A percentile compares a stretch with the other conserved stretches of the same genome.
phyloP scores from a whole-genome alignment of 2,797 vertebrate genomes.

The Salmo trutta region DNA sequence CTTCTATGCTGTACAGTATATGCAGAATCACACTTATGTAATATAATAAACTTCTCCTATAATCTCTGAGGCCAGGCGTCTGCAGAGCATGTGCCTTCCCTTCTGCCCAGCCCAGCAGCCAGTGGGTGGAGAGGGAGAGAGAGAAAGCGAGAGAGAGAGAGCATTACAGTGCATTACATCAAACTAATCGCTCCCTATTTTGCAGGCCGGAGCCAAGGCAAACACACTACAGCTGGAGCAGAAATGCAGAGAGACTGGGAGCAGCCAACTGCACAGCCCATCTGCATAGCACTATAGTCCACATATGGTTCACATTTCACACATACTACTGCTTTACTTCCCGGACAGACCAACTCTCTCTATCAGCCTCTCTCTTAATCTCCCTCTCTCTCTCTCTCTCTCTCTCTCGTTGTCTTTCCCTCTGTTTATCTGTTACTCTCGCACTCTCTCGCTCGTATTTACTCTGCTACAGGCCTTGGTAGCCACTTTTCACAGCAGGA shows the following conservation, averaged over 20 bases:
- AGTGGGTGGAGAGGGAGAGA: slow-evolving; percentile 20
- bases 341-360: slow-evolving; percentile 47
- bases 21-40: slow-evolving; percentile 8
- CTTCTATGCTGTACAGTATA: background rate
- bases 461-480: slow-evolving; percentile 31
- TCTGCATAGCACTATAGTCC: slow-evolving; percentile 19
- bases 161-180: slow-evolving; percentile 48
- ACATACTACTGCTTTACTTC: slow-evolving; percentile 44
- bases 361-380: background rate
- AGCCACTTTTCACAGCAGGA: slow-evolving; percentile 52
- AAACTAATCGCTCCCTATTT: slow-evolving; percentile 61
- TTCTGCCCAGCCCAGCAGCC: slow-evolving; percentile 30
- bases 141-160: slow-evolving; percentile 25
- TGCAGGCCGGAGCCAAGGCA: slow-evolving; percentile 61
- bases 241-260: slow-evolving; percentile 22
- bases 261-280: slow-evolving; percentile 36
- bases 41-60: slow-evolving; percentile 17
- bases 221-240: slow-evolving; percentile 64
- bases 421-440: slow-evolving; percentile 1
- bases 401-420: slow-evolving; percentile 21
- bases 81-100: slow-evolving; percentile 17
- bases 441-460: background rate
- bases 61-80: slow-evolving; percentile 27
- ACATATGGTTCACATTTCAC: slow-evolving; percentile 59
- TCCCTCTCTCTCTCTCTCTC: slow-evolving; percentile 32